A percentile compares a stretch with the other conserved stretches of the same genome.
These are phyloP conservation scores for Papilio protenor DNA, from an alignment of 2,888 invertebrate species.

Conservation along the genomic window DNA sequence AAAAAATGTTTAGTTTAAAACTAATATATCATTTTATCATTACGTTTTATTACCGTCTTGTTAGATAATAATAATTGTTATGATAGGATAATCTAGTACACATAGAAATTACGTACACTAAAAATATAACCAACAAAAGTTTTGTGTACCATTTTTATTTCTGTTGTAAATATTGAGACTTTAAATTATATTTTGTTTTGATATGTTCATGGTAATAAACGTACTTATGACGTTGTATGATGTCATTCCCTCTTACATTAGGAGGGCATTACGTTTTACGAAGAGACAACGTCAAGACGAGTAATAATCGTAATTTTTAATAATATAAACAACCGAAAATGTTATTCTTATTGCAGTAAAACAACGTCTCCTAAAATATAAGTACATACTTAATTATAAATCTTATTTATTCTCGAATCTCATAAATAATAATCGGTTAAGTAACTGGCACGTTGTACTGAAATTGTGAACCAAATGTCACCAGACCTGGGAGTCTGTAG, in stretches of 20 bases:
- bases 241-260: conserved; percentile 20
- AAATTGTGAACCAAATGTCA: not conserved
- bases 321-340: conserved; percentile 14
- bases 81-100: not conserved
- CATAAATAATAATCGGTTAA: not conserved
- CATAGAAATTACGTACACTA: not conserved
- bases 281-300: conserved; percentile 17
- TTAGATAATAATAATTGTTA: not conserved
- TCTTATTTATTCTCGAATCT: not conserved
- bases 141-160: not conserved
- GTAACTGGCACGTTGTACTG: not conserved
- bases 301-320: conserved; percentile 40
- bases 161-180: not conserved
- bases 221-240: conserved; percentile 6
- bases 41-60: conserved; percentile 11
- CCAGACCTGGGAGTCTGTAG: too few relatives aligned
- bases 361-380: not conserved
- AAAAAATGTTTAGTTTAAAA: not conserved
- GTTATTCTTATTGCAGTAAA: conserved; percentile 13
- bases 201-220: not conserved
- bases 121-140: not conserved
- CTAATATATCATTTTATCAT: conserved; percentile 36
- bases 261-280: conserved; percentile 14
- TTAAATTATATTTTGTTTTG: not conserved
- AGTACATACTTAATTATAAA: not conserved